Evolutionary conservation across 2,888 invertebrate genomes (phyloP).

Genomic region (Timandra comae): DNA sequence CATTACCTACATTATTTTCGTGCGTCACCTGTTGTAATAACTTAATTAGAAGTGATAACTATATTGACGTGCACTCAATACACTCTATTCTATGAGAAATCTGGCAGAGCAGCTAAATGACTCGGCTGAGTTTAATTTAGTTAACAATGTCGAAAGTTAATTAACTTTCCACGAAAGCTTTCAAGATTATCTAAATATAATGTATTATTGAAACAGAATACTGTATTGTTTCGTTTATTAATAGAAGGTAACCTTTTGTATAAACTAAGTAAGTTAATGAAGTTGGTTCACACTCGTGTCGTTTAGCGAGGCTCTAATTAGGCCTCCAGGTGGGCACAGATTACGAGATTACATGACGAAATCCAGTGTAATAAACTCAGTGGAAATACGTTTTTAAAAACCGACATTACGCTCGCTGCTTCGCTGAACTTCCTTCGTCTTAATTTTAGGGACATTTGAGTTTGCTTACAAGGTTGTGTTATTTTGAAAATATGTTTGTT

Average conservation of each 20-base stretch:
- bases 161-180: slow-evolving; percentile 9
- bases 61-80: no score
- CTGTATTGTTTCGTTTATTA: slow-evolving; percentile 7
- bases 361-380: slow-evolving; percentile 32
- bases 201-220: neutral
- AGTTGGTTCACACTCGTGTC: slow-evolving; percentile 16
- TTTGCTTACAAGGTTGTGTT: no score
- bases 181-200: slow-evolving; percentile 1
- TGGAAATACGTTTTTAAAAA: slow-evolving; percentile 21
- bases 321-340: slow-evolving; percentile 36
- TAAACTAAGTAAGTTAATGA: slow-evolving; percentile 10
- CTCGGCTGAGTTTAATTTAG: slow-evolving; percentile 4
- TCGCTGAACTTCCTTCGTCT: neutral
- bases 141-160: slow-evolving; percentile 9
- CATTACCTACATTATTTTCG: no score
- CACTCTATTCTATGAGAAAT: slow-evolving; percentile 11
- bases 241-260: slow-evolving; percentile 1
- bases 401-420: slow-evolving; percentile 1
- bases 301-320: slow-evolving; percentile 39
- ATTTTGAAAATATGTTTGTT: no score
- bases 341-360: slow-evolving; percentile 37
- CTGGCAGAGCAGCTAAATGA: slow-evolving; percentile 5
- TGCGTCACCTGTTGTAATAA: no score
- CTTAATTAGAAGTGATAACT: no score
- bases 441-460: no score